These are phyloP conservation scores for Rhizomys pruinosus DNA, from an alignment of 2,113 vertebrate genomes.

Conservation along the genomic window DNA sequence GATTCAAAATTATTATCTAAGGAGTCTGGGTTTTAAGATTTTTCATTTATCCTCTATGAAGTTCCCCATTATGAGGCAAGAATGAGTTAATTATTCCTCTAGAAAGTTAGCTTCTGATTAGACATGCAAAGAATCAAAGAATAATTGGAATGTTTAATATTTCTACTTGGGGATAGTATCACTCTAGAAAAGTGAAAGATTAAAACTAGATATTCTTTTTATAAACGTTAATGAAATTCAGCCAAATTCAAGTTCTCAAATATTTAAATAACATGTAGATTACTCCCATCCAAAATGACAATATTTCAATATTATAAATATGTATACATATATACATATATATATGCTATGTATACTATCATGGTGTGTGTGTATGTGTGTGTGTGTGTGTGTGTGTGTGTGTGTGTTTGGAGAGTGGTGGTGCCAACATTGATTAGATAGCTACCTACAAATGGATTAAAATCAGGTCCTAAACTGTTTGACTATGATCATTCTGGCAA, in stretches of 20 bases:
- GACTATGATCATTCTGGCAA: conserved; percentile 44
- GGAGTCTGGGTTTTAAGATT: neutral
- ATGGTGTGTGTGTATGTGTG: neutral
- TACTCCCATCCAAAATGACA: neutral
- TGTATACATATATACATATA: too few relatives aligned
- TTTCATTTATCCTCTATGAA: neutral
- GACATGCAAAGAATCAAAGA: neutral
- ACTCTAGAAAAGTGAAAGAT: neutral
- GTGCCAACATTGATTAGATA: neutral
- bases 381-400: neutral
- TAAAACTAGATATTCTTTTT: neutral
- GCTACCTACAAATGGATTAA: neutral
- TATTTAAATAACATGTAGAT: neutral
- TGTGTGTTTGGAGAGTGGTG: neutral
- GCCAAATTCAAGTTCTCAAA: neutral
- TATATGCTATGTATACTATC: neutral
- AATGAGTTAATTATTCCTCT: neutral
- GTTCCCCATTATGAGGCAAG: neutral
- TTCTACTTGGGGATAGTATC: neutral
- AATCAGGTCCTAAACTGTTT: conserved; percentile 36
- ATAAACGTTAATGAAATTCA: neutral
- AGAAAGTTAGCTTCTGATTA: neutral
- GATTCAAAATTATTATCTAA: neutral
- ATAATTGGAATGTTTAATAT: neutral
- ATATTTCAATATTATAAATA: too few relatives aligned